Base-by-base conservation (phyloP, 2,113 vertebrate genomes). In the Verasper variegatus region DNA sequence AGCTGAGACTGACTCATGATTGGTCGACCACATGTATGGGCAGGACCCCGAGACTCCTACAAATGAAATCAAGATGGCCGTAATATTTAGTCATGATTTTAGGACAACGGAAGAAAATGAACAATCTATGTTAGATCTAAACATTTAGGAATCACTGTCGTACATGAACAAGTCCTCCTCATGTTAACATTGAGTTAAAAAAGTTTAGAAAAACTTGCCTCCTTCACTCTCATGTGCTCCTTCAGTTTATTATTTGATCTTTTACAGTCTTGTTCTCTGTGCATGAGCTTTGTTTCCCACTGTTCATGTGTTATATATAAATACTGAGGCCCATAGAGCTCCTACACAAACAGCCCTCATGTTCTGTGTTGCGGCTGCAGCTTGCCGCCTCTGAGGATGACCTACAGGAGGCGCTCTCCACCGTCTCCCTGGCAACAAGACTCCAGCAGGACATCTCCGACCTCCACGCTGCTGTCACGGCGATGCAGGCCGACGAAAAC, bases 341-440 rank as follows among this genome's bases (percentile, higher is more conserved):
- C 72, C 83, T 83, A 82, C 81, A 91, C 81, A 93, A 91, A 92
- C 83, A 80, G 92, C 86, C 78, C 88, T 82, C 85, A 74, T 98
- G 93, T 96, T 95, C 96, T 98, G 91, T 98, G 95, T 98, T 97
- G 92, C 65, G 96, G 96, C 95, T 95, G 89, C 96, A 99, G 98
- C 96, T 99, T 88, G 94, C 95, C 60, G 92, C 95, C 78, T 96
- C 96, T 27, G 95, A 96, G 83, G 93, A 89, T 24, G 86, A 91
- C 86, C 94, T 97, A 35, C 94, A 5, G 84, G 94, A 94, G 80
- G 93, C 93, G 67, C 92, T 93, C 54, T 92, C 95, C 64, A 88
- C 94, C 55, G 57, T 91, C 74, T 93, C 95, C 86, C 31, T 93
- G 91, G 87, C 95, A 78, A 92, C 90, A 37, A 89, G 91, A 57